Conservation (phyloP, 2,888 invertebrate genomes). For the Antitype chi region DNA sequence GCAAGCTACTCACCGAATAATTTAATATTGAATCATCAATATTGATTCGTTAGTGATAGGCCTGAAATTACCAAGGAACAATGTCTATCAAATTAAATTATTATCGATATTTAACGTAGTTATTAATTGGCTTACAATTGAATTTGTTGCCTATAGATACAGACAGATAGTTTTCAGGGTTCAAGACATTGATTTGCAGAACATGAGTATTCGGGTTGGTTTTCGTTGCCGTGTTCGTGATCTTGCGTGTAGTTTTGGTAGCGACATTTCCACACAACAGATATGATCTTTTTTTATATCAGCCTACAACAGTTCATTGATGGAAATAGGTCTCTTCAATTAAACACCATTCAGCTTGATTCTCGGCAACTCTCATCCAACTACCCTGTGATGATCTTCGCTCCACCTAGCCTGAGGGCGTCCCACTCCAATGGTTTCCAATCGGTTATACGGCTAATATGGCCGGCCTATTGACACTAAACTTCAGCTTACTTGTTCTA, state of each 20-base stretch:
- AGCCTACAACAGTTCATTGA: background rate
- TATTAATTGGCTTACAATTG: background rate
- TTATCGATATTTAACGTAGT: background rate
- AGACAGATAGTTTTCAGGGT: background rate
- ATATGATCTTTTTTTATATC: background rate
- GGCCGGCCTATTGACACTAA: too few relatives aligned
- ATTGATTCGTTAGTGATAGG: background rate
- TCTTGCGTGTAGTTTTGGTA: background rate
- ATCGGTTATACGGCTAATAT: too few relatives aligned
- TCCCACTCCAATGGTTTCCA: too few relatives aligned
- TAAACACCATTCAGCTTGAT: background rate
- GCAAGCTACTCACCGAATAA: background rate
- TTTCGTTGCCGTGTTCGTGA: background rate
- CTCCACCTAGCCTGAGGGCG: background rate
- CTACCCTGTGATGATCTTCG: background rate
- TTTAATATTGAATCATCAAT: slow-evolving; percentile 5
- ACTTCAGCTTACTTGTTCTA: too few relatives aligned
- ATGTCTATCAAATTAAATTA: slow-evolving; percentile 26
- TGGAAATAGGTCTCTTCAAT: background rate
- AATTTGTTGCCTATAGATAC: background rate
- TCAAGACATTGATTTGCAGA: background rate
- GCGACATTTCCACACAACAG: background rate
- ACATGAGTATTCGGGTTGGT: background rate
- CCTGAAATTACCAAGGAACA: slow-evolving; percentile 7
- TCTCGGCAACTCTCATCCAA: background rate